phyloP scores from a whole-genome alignment of 1,140 invertebrate genomes.

The Drosophila mauritiana region DNA sequence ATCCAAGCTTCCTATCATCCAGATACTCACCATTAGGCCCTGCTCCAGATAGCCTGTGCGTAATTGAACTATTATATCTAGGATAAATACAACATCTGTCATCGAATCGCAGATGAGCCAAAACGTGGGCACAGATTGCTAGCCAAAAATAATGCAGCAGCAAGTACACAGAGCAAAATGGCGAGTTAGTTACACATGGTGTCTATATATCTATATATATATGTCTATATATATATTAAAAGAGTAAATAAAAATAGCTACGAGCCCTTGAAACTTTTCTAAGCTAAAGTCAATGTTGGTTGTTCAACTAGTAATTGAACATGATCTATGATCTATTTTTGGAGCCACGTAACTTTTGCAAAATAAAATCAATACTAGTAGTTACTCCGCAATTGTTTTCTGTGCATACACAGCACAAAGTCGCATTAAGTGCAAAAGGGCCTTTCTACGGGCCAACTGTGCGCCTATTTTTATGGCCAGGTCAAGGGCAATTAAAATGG shows the following conservation, averaged over 20 bases:
- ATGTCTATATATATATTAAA: too few species aligned
- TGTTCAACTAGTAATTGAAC: too few species aligned
- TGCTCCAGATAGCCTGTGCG: constrained; percentile 98
- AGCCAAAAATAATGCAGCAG: constrained; percentile 54
- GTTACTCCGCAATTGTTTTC: not conserved
- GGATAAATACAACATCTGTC: constrained; percentile 93
- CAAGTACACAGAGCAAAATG: constrained; percentile 3
- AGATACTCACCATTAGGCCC: constrained; percentile 94
- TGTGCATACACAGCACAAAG: not conserved
- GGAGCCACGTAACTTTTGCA: too few species aligned
- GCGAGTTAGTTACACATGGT: too few species aligned
- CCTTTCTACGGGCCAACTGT: constrained; percentile 10
- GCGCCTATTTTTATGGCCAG: constrained; percentile 43
- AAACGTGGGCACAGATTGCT: constrained; percentile 88
- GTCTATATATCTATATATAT: too few species aligned
- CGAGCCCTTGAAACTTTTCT: too few species aligned
- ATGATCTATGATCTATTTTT: too few species aligned
- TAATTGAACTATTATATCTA: constrained; percentile 95
- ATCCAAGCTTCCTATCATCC: constrained; percentile 78
- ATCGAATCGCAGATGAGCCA: constrained; percentile 94
- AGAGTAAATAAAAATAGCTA: too few species aligned
- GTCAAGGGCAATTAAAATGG: constrained; percentile 67
- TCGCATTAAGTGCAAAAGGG: constrained; percentile 7
- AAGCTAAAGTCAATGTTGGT: too few species aligned
- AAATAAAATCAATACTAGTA: too few species aligned